Percentiles rank a stretch among this genome's conserved stretches.
Conservation (phyloP, 2,888 invertebrate genomes). For the Villa cingulata region DNA sequence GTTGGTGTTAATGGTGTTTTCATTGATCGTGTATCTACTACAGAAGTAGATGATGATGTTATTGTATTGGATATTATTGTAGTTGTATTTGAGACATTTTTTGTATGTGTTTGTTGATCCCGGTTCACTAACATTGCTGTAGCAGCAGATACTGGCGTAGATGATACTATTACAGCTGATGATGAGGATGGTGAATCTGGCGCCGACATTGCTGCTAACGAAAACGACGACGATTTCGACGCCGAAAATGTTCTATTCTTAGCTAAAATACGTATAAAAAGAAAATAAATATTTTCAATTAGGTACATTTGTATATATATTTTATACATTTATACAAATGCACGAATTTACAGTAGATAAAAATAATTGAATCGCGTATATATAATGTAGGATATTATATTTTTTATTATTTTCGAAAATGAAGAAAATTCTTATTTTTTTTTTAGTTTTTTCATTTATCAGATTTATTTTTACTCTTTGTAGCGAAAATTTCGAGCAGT, state of each 20-base stretch:
- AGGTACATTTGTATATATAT: neutral
- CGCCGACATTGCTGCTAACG: constrained; percentile 11
- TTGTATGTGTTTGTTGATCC: neutral
- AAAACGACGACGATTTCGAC: constrained; percentile 11
- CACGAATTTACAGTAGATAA: too few species aligned
- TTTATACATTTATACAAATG: too few species aligned
- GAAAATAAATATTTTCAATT: too few species aligned
- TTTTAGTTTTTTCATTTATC: too few species aligned
- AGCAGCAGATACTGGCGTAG: neutral
- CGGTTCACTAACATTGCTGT: neutral
- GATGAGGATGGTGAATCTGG: constrained; percentile 2
- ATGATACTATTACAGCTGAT: constrained; percentile 1
- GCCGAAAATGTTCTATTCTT: constrained; percentile 17
- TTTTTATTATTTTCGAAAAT: too few species aligned
- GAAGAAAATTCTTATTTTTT: too few species aligned
- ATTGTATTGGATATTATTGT: neutral
- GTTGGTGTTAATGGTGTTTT: neutral
- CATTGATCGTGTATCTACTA: neutral
- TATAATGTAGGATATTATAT: too few species aligned
- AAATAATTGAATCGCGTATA: too few species aligned
- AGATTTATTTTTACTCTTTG: too few species aligned
- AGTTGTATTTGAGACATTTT: neutral
- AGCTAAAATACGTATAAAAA: constrained; percentile 14
- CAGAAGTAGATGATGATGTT: neutral
- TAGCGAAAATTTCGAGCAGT: too few species aligned